Base-by-base conservation (phyloP, 2,888 invertebrate species). In the Drosophila seclusa region DNA sequence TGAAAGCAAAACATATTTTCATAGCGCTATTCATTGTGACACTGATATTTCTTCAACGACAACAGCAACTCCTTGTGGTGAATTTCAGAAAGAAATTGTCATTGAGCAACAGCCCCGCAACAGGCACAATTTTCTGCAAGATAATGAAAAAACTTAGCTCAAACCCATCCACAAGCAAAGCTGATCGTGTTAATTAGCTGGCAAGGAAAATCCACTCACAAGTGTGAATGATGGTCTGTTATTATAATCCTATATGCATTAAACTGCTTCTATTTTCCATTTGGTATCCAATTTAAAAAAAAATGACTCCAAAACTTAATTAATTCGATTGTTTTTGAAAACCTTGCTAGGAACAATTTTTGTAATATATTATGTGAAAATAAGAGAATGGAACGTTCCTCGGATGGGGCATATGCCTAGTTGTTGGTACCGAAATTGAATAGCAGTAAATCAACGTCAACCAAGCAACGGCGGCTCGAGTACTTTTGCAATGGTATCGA, bases 41-140 rank as follows among this genome's bases (percentile, higher is more conserved):
- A 11, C 27, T 83, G 85, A 63, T 87, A 87, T 27, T 71, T 73
- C 38, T 78, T 78, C 6, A 87, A 21, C 0, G 75, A 70, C 10
- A 48, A 4, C 7, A 84, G 57, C 36, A 87, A n/a, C 3, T 75
- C 27, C 0, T 36, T 6, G 4, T 78, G n/a, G 21, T 79, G 0
- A 87, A 66, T 7, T 27, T 18, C 5, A 83, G 68, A 27, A 87
- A 87, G 0, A 57, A 59, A 18, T 74, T 64, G 21, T 79, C 71
- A 18, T 34, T 48, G 11, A 89, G 45, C 34, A 89, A 27, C 13
- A 69, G 62, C 2, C 52, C 50, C 13, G 77, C 80, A 13, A 77
- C n/a, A 1, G 78, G 78, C 1, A 50, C 32, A 5, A 87, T 81
- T 73, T 86, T 78, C 78, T 83, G 42, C 8, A 24, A 52, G 6